These are phyloP conservation scores for Metalampra italica DNA, from an alignment of 2,888 invertebrate species.

Conservation along the genomic window DNA sequence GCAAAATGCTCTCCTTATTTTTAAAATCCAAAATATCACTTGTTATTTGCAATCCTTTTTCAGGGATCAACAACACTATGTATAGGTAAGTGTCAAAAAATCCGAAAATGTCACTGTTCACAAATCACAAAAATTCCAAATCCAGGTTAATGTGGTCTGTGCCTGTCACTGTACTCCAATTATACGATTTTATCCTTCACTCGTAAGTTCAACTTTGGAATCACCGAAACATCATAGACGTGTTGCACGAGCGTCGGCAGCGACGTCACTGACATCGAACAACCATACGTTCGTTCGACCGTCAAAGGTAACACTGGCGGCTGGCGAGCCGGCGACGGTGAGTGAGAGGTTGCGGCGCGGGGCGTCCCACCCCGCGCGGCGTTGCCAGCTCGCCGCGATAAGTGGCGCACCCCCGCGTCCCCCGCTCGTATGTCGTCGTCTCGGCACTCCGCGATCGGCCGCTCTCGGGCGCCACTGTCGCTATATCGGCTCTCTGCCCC, in stretches of 20 bases:
- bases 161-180: constrained; percentile 84
- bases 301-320: constrained; percentile 81
- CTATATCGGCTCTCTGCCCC: constrained; percentile 48
- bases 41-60: constrained; percentile 57
- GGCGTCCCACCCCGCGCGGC: constrained; percentile 74
- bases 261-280: constrained; percentile 75
- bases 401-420: constrained; percentile 77
- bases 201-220: constrained; percentile 72
- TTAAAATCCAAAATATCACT: constrained; percentile 40
- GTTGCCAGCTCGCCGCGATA: constrained; percentile 77
- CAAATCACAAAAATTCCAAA: constrained; percentile 64
- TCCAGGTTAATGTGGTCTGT: constrained; percentile 61
- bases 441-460: constrained; percentile 67
- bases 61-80: constrained; percentile 68
- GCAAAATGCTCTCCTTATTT: constrained; percentile 19
- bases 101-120: constrained; percentile 60
- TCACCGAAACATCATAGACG: constrained; percentile 76
- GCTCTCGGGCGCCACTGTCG: constrained; percentile 70
- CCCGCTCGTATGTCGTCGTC: constrained; percentile 68
- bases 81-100: constrained; percentile 48
- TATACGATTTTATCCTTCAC: constrained; percentile 74
- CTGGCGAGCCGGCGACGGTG: constrained; percentile 78
- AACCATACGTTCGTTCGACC: constrained; percentile 69
- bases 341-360: constrained; percentile 79
- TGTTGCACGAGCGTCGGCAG: constrained; percentile 75